Evolutionary conservation across 2,113 vertebrate species (phyloP), one percentile per base, ranked within the genome.

Genomic region (Scomber scombrus): DNA sequence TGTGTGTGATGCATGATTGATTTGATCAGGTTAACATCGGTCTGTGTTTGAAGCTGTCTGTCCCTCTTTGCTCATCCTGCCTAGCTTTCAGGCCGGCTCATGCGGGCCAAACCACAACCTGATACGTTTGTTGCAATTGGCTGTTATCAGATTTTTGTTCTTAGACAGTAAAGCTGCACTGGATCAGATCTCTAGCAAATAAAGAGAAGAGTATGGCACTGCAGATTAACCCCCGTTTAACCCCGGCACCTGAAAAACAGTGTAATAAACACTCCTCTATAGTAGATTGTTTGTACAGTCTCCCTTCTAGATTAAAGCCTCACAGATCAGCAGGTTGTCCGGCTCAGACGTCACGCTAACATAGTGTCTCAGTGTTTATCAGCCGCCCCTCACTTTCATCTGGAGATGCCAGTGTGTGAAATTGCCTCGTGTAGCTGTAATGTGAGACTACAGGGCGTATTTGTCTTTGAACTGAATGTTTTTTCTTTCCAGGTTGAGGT

Each of bases 101-200:
- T 43, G 47, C 29, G 15, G 47, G 31, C 50, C 43, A 76, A 75
- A 81, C 57, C 66, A 19, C 54, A 80, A 75, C 77, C 73, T 83
- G 75, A 77, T 55, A 19, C 47, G 26, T 82, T 43, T 23, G 5
- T 29, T 55, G 21, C 55, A 47, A 52, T 3, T 3, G 13, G 16
- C 34, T 43, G 18, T 57, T 3, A 57, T 55, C 31, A 51, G 23
- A 45, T 76, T 45, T 50, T 16, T 66, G 31, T 75, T 63, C 23
- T 29, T 14, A 29, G 14, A 60, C 15, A 9, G 2, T 40, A 8
- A 62, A 68, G 54, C 19, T 56, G 29, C 29, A 40, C 34, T 40
- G 23, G 23, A 26, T 26, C 34, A 9, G 7, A 7, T 40, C 34
- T 40, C 9, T 40, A 40, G 34, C 34, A 40, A 40, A 40, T 40